These are phyloP conservation scores for Ammospiza caudacuta DNA, from an alignment of 2,113 vertebrate species.

Conservation along the genomic window DNA sequence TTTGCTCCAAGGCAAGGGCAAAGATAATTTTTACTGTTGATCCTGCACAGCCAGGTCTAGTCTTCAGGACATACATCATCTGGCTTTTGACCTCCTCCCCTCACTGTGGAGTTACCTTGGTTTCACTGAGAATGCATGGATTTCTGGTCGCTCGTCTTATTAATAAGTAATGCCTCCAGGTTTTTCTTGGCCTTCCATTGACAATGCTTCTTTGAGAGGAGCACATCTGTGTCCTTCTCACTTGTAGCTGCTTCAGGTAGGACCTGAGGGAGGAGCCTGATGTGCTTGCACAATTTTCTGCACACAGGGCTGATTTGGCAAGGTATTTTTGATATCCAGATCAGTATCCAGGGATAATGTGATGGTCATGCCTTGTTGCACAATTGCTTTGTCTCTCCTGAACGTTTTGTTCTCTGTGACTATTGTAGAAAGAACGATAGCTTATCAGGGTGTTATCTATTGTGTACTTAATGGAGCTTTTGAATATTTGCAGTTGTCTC, in stretches of 20 bases:
- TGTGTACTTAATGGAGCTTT: neutral
- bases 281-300: neutral
- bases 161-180: neutral
- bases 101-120: neutral
- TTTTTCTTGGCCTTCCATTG: neutral
- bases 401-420: neutral
- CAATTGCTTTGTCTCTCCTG: neutral
- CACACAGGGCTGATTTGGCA: neutral
- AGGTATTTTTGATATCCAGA: neutral
- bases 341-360: neutral
- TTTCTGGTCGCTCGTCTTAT: neutral
- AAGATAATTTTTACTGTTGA: neutral
- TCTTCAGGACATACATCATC: neutral
- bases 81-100: neutral
- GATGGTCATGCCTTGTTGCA: neutral
- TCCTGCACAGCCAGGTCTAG: neutral
- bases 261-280: neutral
- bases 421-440: neutral
- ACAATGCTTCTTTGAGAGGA: neutral
- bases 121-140: neutral
- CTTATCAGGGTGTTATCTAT: rapidly evolving
- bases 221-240: neutral
- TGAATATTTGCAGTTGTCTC: neutral
- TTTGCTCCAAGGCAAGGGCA: neutral
- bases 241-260: neutral